Conservation (phyloP, 37 sponge, comb jelly and placozoan species). For the Amphimedon queenslandica region DNA sequence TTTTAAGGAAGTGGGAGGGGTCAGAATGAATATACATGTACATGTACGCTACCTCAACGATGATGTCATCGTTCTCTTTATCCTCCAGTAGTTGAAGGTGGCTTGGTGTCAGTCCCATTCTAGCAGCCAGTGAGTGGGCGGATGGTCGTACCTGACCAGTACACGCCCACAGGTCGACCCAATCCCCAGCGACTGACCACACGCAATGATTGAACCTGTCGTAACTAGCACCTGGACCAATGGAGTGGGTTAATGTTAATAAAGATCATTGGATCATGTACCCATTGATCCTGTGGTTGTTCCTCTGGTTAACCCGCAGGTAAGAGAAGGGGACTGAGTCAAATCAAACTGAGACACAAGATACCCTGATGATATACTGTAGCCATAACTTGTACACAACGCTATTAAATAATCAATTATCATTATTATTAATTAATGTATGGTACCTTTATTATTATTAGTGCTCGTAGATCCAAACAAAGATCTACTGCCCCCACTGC, state of each 20-base stretch:
- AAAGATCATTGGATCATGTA: neutral
- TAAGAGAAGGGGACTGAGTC: slow-evolving; percentile 23
- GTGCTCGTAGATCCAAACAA: slow-evolving; percentile 30
- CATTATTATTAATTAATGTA: neutral
- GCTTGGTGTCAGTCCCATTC: slow-evolving; percentile 34
- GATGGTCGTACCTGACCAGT: slow-evolving; percentile 39
- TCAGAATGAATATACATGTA: neutral
- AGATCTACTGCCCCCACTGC: slow-evolving; percentile 40
- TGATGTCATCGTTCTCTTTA: too few relatives aligned
- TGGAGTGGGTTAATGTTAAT: neutral
- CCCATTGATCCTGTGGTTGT: slow-evolving; percentile 35
- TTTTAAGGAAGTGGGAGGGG: neutral
- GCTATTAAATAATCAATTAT: slow-evolving; percentile 7
- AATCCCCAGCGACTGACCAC: slow-evolving; percentile 78
- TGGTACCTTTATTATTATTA: slow-evolving; percentile 14
- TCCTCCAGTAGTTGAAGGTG: too few relatives aligned
- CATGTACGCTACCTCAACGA: too few relatives aligned
- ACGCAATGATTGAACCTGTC: slow-evolving; percentile 75
- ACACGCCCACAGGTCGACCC: slow-evolving; percentile 84
- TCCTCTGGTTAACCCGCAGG: slow-evolving; percentile 58
- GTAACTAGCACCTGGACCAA: slow-evolving; percentile 71
- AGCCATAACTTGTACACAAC: slow-evolving; percentile 40
- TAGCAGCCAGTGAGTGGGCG: slow-evolving; percentile 43
- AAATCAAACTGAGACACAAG: slow-evolving; percentile 45
- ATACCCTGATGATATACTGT: slow-evolving; percentile 34